Conservation (phyloP, 37 sponge, comb jelly and placozoan genomes). For the Spongilla lacustris region DNA sequence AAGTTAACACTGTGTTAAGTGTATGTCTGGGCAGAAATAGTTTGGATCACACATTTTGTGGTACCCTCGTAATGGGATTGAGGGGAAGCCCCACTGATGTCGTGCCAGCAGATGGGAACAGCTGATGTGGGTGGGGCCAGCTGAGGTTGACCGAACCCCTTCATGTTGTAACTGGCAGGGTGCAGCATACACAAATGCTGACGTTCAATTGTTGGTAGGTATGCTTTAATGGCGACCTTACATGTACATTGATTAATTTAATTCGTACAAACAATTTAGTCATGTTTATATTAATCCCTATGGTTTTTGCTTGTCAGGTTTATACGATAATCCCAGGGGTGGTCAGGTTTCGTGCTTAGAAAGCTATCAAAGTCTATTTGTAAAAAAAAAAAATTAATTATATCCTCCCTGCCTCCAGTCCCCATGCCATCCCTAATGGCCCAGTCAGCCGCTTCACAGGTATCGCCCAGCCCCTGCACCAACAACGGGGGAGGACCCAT, state of each 20-base stretch:
- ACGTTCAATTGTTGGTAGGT: too few relatives aligned
- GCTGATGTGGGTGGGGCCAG: slow-evolving; percentile 60
- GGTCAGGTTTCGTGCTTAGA: too few relatives aligned
- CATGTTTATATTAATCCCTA: too few relatives aligned
- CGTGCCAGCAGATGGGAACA: slow-evolving; percentile 85
- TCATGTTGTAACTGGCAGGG: slow-evolving; percentile 91
- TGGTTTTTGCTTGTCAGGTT: too few relatives aligned
- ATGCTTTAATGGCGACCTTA: too few relatives aligned
- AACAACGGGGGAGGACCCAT: background rate
- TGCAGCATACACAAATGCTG: too few relatives aligned
- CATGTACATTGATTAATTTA: too few relatives aligned
- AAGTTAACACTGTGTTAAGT: too few relatives aligned
- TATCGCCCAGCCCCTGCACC: slow-evolving; percentile 2
- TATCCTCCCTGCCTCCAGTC: background rate
- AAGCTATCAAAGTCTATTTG: too few relatives aligned
- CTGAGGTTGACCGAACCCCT: slow-evolving; percentile 76
- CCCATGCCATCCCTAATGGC: background rate
- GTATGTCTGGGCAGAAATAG: slow-evolving; percentile 49
- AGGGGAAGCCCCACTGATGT: slow-evolving; percentile 39
- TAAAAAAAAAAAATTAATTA: too few relatives aligned
- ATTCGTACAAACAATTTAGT: too few relatives aligned
- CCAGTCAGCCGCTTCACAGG: background rate
- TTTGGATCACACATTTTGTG: slow-evolving; percentile 50
- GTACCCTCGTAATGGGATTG: slow-evolving; percentile 58
- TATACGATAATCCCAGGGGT: too few relatives aligned